phyloP scores from a whole-genome alignment of 2,113 vertebrate species.

The Colius striatus region DNA sequence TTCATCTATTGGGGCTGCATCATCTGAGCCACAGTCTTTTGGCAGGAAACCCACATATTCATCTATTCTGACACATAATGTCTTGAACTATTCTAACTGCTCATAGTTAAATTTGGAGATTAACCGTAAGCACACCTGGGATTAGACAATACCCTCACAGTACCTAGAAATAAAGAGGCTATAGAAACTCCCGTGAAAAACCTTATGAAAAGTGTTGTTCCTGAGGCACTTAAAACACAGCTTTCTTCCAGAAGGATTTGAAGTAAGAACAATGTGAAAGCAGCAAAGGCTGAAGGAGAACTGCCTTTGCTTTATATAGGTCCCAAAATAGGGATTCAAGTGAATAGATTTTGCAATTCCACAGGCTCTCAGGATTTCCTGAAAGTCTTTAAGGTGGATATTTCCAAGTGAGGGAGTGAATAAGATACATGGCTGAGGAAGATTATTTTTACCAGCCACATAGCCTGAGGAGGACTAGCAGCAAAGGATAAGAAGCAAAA shows the following conservation, averaged over 20 bases:
- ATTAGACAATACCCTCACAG: neutral
- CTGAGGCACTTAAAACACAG: neutral
- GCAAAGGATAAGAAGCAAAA: neutral
- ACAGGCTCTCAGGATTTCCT: neutral
- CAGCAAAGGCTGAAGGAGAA: neutral
- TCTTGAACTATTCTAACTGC: neutral
- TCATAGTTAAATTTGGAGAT: neutral
- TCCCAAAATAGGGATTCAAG: neutral
- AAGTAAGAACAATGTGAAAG: neutral
- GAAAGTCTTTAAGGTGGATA: neutral
- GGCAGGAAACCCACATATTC: neutral
- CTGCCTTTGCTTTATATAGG: neutral
- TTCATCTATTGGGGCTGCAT: neutral
- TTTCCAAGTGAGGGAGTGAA: neutral
- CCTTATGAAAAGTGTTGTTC: neutral
- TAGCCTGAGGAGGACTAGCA: neutral
- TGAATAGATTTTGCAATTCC: neutral
- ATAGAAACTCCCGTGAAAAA: neutral
- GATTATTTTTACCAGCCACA: fast-evolving
- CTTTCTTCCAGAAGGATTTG: neutral
- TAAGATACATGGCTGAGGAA: neutral
- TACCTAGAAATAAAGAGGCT: neutral
- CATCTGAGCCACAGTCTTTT: neutral
- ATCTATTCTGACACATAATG: neutral
- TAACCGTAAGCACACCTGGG: neutral